phyloP scores from a whole-genome alignment of 1,140 invertebrate species.

The Drosophila prosaltans region DNA sequence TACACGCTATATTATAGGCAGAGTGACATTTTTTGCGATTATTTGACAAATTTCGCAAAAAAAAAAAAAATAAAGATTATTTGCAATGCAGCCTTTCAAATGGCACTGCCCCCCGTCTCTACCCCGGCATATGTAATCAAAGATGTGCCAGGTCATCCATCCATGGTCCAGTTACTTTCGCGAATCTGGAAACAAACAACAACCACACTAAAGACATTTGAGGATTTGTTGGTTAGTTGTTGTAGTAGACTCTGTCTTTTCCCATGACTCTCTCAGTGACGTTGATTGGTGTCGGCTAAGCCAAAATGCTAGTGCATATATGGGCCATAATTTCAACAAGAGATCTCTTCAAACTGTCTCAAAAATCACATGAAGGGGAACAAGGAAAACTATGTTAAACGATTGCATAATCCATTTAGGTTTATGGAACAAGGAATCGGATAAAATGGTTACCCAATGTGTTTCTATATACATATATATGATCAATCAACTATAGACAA shows the following conservation, averaged over 20 bases:
- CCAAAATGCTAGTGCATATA: conserved; percentile 7
- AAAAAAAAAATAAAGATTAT: too few species aligned
- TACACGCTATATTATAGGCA: conserved; percentile 4
- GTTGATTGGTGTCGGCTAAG: conserved; percentile 29
- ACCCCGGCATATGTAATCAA: conserved; percentile 36
- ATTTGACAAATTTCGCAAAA: not conserved
- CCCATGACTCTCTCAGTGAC: conserved; percentile 23
- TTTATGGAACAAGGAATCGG: conserved; percentile 9
- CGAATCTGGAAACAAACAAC: conserved; percentile 5
- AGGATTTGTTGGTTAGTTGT: not conserved
- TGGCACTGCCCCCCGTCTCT: not conserved
- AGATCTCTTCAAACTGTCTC: conserved; percentile 6
- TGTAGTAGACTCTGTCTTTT: conserved; percentile 35
- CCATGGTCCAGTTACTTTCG: conserved; percentile 43
- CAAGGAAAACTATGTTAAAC: not conserved
- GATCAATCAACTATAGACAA: not conserved
- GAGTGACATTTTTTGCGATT: conserved; percentile 7
- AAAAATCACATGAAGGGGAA: not conserved
- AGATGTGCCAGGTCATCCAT: conserved; percentile 61
- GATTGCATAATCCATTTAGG: conserved; percentile 6
- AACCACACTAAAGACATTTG: not conserved
- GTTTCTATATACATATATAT: too few species aligned
- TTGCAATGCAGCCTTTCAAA: conserved; percentile 4
- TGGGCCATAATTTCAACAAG: conserved; percentile 8
- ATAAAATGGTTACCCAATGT: not conserved